Evolutionary conservation across 2,888 invertebrate species (phyloP).

Genomic region (Callinectes sapidus): DNA sequence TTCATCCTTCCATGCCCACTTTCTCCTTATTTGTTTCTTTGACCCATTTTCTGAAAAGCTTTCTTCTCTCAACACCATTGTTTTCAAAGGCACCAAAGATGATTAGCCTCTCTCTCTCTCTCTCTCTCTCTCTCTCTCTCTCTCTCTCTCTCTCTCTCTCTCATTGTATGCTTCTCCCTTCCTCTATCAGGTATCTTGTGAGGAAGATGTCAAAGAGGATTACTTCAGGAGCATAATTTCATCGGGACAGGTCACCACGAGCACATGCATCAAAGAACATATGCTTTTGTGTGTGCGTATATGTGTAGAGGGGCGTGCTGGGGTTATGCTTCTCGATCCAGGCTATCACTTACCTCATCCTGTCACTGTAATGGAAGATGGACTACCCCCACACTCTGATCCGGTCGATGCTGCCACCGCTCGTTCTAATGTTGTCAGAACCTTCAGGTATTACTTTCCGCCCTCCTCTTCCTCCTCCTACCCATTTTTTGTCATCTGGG

Average conservation of each 20-base stretch:
- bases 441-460: conserved; percentile 86
- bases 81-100: too few species aligned
- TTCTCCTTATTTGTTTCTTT: background rate
- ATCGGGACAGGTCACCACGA: conserved; percentile 76
- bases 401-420: conserved; percentile 71
- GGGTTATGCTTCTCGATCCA: conserved; percentile 89
- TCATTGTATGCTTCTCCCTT: background rate
- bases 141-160: too few species aligned
- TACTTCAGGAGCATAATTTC: conserved; percentile 78
- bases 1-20: too few species aligned
- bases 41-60: too few species aligned
- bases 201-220: conserved; percentile 88
- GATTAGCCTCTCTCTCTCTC: background rate
- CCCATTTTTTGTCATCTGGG: conserved; percentile 90
- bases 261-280: conserved; percentile 88
- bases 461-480: conserved; percentile 74
- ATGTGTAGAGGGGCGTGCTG: conserved; percentile 84
- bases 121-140: too few species aligned
- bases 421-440: conserved; percentile 83
- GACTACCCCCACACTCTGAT: conserved; percentile 89
- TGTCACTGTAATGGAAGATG: conserved; percentile 90
- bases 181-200: conserved; percentile 85
- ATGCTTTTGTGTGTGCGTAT: conserved; percentile 87
- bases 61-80: too few species aligned
- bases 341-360: conserved; percentile 92